Percentiles rank a stretch among this genome's conserved stretches.
Evolutionary conservation across 2,113 vertebrate genomes (phyloP).

Genomic region (Tricholaema leucomelas): DNA sequence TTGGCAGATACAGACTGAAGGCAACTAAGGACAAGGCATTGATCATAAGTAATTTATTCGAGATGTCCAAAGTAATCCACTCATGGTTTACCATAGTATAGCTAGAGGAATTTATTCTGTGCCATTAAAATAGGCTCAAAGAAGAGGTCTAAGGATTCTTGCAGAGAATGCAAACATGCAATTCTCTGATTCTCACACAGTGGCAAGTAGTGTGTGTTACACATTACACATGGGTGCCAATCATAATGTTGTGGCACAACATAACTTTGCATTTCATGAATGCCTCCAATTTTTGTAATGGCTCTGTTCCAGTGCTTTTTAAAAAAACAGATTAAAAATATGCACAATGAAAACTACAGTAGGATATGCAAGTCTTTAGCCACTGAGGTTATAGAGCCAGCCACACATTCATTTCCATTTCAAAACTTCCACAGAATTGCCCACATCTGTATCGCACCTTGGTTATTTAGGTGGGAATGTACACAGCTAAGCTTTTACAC

Average conservation of each 20-base stretch:
- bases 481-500: background rate
- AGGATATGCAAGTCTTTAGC: background rate
- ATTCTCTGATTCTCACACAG: background rate
- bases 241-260: background rate
- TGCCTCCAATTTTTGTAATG: background rate
- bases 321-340: background rate
- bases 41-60: background rate
- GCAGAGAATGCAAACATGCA: background rate
- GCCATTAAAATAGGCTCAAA: background rate
- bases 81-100: background rate
- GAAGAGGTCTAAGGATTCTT: background rate
- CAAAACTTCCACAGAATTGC: background rate
- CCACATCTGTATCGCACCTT: background rate
- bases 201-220: background rate
- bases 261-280: background rate
- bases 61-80: background rate
- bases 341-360: background rate
- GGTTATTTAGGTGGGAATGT: background rate
- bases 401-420: background rate
- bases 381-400: background rate
- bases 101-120: background rate
- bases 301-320: background rate
- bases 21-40: background rate
- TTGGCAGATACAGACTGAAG: background rate
- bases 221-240: background rate